Evolutionary conservation across 1,140 invertebrate genomes (phyloP).

Genomic region (Augochlora pura): DNA sequence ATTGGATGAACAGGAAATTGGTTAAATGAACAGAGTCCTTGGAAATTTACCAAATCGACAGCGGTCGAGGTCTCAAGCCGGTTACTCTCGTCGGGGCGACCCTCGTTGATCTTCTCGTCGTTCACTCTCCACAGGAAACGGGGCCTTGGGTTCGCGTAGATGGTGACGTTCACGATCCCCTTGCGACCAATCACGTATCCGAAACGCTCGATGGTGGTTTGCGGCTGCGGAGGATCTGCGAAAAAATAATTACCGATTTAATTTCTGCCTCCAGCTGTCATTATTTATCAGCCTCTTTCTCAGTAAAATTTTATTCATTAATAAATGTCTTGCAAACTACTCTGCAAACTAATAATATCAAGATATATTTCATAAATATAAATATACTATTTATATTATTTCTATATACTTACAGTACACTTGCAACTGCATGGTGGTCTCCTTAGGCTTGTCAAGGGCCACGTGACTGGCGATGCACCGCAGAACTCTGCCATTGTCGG

Average conservation of each 20-base stretch:
- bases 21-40: neutral
- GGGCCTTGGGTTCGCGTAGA: constrained; percentile 86
- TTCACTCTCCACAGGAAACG: constrained; percentile 84
- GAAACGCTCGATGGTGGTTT: constrained; percentile 82
- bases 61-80: constrained; percentile 80
- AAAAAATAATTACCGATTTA: neutral
- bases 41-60: constrained; percentile 79
- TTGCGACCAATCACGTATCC: constrained; percentile 86
- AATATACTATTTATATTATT: neutral
- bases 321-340: too few species aligned
- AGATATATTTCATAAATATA: too few species aligned
- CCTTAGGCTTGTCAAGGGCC: constrained; percentile 78
- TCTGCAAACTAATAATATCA: too few species aligned
- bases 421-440: constrained; percentile 79
- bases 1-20: too few species aligned
- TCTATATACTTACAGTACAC: constrained; percentile 85
- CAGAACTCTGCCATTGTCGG: constrained; percentile 84
- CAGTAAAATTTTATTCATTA: too few species aligned
- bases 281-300: too few species aligned
- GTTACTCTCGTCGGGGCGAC: constrained; percentile 77
- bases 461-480: constrained; percentile 85
- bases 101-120: constrained; percentile 81
- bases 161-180: constrained; percentile 85
- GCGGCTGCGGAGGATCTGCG: constrained; percentile 83
- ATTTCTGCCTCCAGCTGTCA: too few species aligned